Conservation (phyloP, 2,113 vertebrate genomes). For the Brienomyrus longianalis region DNA sequence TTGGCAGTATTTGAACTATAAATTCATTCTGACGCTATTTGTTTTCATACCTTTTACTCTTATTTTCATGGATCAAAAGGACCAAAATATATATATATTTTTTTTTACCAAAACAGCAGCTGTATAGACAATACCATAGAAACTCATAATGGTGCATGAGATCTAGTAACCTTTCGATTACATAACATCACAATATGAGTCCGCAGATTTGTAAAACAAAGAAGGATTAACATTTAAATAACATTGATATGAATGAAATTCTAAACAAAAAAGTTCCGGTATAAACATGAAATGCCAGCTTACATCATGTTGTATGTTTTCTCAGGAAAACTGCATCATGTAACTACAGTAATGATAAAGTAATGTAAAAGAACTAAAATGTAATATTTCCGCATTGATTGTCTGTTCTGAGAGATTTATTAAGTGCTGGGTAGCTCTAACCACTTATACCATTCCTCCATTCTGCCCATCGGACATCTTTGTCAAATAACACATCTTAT, state of each 20-base stretch:
- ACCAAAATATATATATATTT: neutral
- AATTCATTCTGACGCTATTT: neutral
- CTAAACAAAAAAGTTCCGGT: neutral
- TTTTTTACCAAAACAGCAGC: neutral
- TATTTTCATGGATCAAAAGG: neutral
- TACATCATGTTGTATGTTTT: neutral
- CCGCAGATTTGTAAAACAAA: neutral
- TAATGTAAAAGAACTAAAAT: neutral
- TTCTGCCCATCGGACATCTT: conserved; percentile 25
- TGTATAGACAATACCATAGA: neutral
- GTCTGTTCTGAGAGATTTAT: neutral
- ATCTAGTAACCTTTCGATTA: neutral
- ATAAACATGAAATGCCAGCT: neutral
- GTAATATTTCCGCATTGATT: neutral
- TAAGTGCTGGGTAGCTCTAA: conserved; percentile 19
- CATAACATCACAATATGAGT: neutral
- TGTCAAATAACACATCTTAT: conserved; percentile 33
- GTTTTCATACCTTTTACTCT: neutral
- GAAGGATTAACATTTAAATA: neutral
- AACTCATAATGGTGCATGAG: neutral
- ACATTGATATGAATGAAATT: neutral
- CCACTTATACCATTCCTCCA: conserved; percentile 32
- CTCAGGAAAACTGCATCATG: neutral
- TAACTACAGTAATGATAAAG: neutral
- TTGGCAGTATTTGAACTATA: neutral